Evolutionary conservation across 2,113 vertebrate species (phyloP), one percentile per base, ranked within the genome.

Genomic region (Campylomormyrus numenius): DNA sequence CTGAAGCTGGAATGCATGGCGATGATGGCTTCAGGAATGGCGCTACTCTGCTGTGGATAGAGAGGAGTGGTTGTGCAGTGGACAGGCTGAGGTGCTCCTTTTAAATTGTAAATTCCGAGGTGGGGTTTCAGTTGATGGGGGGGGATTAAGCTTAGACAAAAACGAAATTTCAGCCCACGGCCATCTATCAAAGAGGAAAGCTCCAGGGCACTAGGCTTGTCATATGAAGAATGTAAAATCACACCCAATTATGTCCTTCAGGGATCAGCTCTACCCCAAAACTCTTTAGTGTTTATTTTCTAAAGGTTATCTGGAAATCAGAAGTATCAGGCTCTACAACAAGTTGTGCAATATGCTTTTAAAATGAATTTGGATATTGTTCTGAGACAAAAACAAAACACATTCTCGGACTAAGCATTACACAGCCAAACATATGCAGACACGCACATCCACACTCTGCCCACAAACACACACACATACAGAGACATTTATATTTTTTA

Each of bases 1-100:
- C 15, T 89, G 17, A 31, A 85, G 89, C 88, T 90, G 70, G 56
- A 92, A 4, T 85, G 83, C 91, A 93, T 92, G 87, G 6, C 24
- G 56, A 83, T 21, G 42, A 42, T 83, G 77, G 35, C 19, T 85
- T 46, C 21, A 27, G 10, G n/a, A 50, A 27, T 50, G 13, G 85
- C 7, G 13, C 48, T 86, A 7, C 85, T 86, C 46, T n/a, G 45
- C 85, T 86, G 13, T 50, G 85, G 46, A 46, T 86, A 17, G 48
- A 86, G 48, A 86, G 85, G 48, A 50, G 42, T 42, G 77, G 42
- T n/a, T 86, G 85, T 86, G 8, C 2, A 50, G 21, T 86, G 85
- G 48, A 27, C 85, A 86, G 48, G 24, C 48, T 35, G 85, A 24
- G 48, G 48, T 13, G 45, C 48, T 86, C n/a, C 85, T 86, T 86